Percentiles rank a stretch among this genome's conserved stretches.
These are phyloP conservation scores for Cygnus olor DNA, from an alignment of 2,797 vertebrate species.

Conservation along the genomic window DNA sequence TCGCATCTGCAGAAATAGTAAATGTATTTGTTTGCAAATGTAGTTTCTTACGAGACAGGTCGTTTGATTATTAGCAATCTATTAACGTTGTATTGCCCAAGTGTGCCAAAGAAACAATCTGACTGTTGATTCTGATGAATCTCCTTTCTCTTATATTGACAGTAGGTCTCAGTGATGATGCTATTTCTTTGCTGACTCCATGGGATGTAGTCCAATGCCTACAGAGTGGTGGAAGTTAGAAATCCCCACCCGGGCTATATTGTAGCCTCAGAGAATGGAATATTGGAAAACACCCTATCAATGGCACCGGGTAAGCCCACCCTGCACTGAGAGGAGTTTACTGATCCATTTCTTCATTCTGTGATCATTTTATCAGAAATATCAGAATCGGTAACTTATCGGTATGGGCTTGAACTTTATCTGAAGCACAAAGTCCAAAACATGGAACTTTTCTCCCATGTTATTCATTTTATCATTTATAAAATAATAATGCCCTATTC, in stretches of 20 bases:
- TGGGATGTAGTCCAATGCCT: not conserved
- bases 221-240: not conserved
- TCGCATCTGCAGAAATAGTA: not conserved
- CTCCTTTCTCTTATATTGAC: not conserved
- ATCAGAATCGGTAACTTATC: not conserved
- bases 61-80: not conserved
- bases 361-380: not conserved
- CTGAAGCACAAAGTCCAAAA: not conserved
- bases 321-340: not conserved
- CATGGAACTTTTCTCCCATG: not conserved
- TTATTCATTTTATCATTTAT: not conserved
- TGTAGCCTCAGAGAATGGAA: not conserved
- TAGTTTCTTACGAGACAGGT: not conserved
- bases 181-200: not conserved
- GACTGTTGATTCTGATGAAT: not conserved
- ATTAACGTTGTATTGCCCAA: not conserved
- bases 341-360: not conserved
- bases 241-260: not conserved
- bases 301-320: not conserved
- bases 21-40: not conserved
- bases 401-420: not conserved
- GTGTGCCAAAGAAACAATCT: not conserved
- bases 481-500: not conserved
- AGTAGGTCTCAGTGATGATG: not conserved
- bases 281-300: not conserved